Conservation (phyloP, 2,113 vertebrate species). For the Tor tambroides region DNA sequence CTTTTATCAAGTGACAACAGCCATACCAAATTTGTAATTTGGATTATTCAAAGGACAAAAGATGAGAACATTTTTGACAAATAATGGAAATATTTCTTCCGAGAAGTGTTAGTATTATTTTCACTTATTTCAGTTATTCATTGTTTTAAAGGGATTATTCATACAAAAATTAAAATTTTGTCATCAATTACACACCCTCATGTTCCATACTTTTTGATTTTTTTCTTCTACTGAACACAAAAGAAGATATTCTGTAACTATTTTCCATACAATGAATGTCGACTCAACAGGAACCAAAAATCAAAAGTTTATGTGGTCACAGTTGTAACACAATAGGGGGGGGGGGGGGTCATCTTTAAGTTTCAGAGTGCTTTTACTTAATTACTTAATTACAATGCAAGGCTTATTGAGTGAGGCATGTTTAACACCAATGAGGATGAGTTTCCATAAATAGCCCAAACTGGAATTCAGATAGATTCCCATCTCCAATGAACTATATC, state of each 20-base stretch:
- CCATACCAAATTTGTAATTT: background rate
- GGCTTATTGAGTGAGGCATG: background rate
- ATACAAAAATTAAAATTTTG: background rate
- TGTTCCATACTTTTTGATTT: background rate
- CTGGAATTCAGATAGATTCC: background rate
- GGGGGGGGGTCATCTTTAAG: too few species aligned
- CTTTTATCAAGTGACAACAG: background rate
- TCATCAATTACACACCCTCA: background rate
- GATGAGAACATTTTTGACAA: background rate
- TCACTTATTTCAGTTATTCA: background rate
- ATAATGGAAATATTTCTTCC: background rate
- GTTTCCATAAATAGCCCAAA: background rate
- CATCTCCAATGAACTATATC: slow-evolving; percentile 10
- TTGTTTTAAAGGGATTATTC: background rate
- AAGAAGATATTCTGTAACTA: too few species aligned
- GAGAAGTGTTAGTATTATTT: background rate
- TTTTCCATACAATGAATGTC: background rate
- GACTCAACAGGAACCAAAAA: background rate
- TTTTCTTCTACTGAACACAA: too few species aligned
- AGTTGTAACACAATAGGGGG: background rate
- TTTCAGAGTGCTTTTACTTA: too few species aligned
- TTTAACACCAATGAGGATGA: background rate
- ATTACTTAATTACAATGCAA: background rate
- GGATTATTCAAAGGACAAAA: background rate
- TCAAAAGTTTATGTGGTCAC: background rate